Conservation (phyloP, 2,888 invertebrate species). For the Noctuana brunneofusca region DNA sequence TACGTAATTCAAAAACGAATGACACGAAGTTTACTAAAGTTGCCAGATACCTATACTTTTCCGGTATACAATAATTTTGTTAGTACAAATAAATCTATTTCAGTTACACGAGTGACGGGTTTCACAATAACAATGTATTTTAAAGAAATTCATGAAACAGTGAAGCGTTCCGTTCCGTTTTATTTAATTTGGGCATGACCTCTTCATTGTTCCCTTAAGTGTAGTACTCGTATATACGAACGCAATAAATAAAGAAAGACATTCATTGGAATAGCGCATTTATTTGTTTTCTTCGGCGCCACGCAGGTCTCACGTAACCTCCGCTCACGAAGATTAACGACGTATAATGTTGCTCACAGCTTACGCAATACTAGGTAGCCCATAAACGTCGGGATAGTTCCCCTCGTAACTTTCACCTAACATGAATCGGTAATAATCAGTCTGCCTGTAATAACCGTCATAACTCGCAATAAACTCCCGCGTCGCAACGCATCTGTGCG, state of each 20-base stretch:
- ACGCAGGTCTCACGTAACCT: constrained; percentile 19
- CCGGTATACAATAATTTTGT: neutral
- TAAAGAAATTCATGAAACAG: too few relatives aligned
- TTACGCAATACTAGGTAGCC: constrained; percentile 33
- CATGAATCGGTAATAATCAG: constrained; percentile 61
- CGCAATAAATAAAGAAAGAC: neutral
- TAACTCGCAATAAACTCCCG: constrained; percentile 57
- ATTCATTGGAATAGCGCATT: constrained; percentile 10
- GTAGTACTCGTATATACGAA: constrained; percentile 4
- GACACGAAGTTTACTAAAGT: neutral
- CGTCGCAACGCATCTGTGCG: constrained; percentile 53
- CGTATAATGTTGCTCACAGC: constrained; percentile 25
- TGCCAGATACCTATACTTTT: neutral
- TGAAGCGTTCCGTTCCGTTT: too few relatives aligned
- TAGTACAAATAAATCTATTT: neutral
- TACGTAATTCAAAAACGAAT: constrained; percentile 28
- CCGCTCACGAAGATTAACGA: constrained; percentile 35
- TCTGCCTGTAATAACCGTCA: constrained; percentile 60
- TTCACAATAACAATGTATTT: too few relatives aligned
- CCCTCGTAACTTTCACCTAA: constrained; percentile 69
- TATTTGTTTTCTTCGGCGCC: constrained; percentile 27
- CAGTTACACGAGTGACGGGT: neutral
- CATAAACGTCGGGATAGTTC: constrained; percentile 41
- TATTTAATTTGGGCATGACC: neutral
- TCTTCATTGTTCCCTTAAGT: neutral